These are phyloP conservation scores for Meliscaeva auricollis DNA, from an alignment of 2,888 invertebrate species.

Conservation along the genomic window DNA sequence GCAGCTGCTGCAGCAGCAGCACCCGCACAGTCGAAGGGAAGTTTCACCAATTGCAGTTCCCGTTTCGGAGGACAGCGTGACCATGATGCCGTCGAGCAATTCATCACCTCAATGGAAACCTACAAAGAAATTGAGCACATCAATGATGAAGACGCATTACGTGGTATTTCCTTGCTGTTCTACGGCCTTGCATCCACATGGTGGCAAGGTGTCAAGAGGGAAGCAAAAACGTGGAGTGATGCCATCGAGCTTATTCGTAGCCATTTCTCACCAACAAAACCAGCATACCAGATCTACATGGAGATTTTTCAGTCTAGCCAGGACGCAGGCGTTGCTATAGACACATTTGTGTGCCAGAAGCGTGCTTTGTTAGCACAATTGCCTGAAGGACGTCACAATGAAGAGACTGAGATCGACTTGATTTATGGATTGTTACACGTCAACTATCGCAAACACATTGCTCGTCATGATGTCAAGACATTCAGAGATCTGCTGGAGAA, in stretches of 20 bases:
- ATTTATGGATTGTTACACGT: constrained; percentile 81
- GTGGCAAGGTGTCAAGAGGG: constrained; percentile 82
- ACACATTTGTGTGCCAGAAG: constrained; percentile 81
- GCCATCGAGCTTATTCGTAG: constrained; percentile 80
- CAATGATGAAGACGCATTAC: constrained; percentile 81
- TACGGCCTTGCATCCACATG: constrained; percentile 81
- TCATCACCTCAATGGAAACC: constrained; percentile 80
- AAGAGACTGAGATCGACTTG: constrained; percentile 81
- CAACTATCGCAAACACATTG: constrained; percentile 81
- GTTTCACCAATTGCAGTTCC: constrained; percentile 79
- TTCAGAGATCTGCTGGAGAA: constrained; percentile 81
- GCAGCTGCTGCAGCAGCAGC: constrained; percentile 44
- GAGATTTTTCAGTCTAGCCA: constrained; percentile 81
- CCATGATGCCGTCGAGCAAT: constrained; percentile 82
- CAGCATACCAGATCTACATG: constrained; percentile 82
- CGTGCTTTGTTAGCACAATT: constrained; percentile 82
- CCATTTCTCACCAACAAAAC: constrained; percentile 82
- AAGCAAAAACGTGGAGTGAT: constrained; percentile 82
- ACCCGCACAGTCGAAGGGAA: constrained; percentile 78
- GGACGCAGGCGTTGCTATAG: constrained; percentile 78
- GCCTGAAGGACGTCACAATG: constrained; percentile 81
- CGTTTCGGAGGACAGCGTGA: constrained; percentile 80
- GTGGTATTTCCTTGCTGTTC: constrained; percentile 81
- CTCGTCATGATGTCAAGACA: constrained; percentile 79
- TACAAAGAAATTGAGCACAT: constrained; percentile 82